A percentile compares a stretch with the other conserved stretches of the same genome.
phyloP scores from a whole-genome alignment of 2,113 vertebrate species.

The Ochotona princeps region DNA sequence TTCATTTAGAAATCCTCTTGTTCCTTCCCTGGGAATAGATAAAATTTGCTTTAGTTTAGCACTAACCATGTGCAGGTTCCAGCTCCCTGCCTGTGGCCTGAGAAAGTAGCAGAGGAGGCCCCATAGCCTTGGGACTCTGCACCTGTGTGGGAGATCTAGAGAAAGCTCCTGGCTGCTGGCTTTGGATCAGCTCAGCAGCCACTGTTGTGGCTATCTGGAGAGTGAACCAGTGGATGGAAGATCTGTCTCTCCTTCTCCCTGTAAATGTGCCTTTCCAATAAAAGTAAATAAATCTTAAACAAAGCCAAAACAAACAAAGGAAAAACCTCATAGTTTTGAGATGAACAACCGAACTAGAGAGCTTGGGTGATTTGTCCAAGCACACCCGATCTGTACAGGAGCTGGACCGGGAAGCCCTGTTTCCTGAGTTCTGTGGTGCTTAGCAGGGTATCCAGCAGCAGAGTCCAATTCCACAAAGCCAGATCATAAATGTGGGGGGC shows the following conservation, averaged over 20 bases:
- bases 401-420: neutral
- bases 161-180: no score
- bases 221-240: no score
- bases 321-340: neutral
- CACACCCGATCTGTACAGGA: neutral
- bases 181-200: no score
- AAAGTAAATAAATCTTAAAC: no score
- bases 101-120: no score
- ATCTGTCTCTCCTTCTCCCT: no score
- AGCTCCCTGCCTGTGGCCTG: no score
- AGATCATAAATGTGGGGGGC: neutral
- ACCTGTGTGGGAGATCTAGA: no score
- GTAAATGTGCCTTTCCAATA: no score
- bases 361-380: neutral
- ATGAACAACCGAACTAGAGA: neutral
- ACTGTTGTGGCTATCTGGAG: no score
- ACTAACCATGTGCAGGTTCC: neutral
- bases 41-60: neutral
- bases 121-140: no score
- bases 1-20: neutral
- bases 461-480: neutral
- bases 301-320: no score
- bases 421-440: neutral
- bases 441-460: neutral
- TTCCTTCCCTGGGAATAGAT: constrained; percentile 26